Evolutionary conservation across 2,888 invertebrate species (phyloP).

Genomic region (Pachydiplax longipennis): DNA sequence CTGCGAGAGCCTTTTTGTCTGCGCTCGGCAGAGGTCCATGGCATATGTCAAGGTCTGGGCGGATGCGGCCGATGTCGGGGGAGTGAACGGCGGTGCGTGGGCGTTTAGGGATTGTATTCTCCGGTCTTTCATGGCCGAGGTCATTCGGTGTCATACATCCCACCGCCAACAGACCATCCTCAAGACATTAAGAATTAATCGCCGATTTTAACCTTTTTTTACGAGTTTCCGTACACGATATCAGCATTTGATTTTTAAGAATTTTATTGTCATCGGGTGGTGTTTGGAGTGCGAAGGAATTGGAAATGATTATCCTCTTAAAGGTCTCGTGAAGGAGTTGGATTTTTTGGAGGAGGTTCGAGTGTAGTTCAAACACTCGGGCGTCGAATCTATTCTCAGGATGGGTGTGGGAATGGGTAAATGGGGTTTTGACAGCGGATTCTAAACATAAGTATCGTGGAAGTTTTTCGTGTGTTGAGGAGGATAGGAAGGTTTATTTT

Average conservation of each 20-base stretch:
- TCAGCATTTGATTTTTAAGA: not conserved
- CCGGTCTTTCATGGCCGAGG: slow-evolving; percentile 34
- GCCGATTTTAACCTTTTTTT: not conserved
- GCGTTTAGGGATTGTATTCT: slow-evolving; percentile 12
- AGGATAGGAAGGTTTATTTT: too few relatives aligned
- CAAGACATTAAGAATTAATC: not conserved
- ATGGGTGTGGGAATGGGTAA: too few relatives aligned
- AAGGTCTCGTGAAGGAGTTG: too few relatives aligned
- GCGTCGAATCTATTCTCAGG: too few relatives aligned
- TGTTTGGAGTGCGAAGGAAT: too few relatives aligned
- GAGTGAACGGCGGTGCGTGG: slow-evolving; percentile 2
- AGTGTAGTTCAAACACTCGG: too few relatives aligned
- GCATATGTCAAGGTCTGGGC: slow-evolving; percentile 45
- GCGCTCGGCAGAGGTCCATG: slow-evolving; percentile 9
- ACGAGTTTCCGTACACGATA: not conserved
- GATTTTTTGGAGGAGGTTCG: too few relatives aligned
- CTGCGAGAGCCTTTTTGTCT: not conserved
- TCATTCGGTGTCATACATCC: slow-evolving; percentile 31
- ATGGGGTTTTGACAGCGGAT: too few relatives aligned
- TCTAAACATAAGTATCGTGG: too few relatives aligned
- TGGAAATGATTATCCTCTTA: too few relatives aligned
- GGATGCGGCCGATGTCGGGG: not conserved
- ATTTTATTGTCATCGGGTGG: too few relatives aligned
- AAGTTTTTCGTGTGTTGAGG: too few relatives aligned
- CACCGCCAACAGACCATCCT: not conserved